Base-by-base conservation (phyloP, 1,140 invertebrate genomes). In the Trachelipus rathkii region DNA sequence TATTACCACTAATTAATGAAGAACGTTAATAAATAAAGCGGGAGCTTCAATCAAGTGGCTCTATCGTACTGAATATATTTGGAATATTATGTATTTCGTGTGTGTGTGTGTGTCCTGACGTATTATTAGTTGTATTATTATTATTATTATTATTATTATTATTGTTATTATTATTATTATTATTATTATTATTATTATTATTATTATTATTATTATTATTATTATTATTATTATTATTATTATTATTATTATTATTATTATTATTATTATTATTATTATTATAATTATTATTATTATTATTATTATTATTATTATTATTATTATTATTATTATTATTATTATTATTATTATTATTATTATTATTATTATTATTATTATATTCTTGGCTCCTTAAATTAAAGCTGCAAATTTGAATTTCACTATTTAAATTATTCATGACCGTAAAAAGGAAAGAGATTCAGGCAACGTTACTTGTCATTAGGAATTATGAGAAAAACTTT, bases 281-380 rank as follows among this genome's bases (percentile, higher is more conserved):
- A 68, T 44, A 23, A 80, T 73, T 77, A 76, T 72, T 67, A 73
- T 74, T 71, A 46, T 73, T 46, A 69, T 75, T 53, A 74, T 71
- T 74, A 79, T 68, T 45, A 79, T 70, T n/a, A 71, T 60, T 74
- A 72, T 43, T 78, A 75, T 50, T 21, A 44, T 46, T 11, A 71
- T 50, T 60, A 44, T 5, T 11, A 72, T 66, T 74, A 33, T 33
- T 33, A 33, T 33, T 33, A 33, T 33, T 33, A 33, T 33, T 33
- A 33, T 33, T 33, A 33, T 33, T 33, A 33, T 71, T 33, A 74
- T 44, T 60, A 78, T 43, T 21, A 75, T 43, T 19, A 79, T 67
- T 69, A 80, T 73, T 70, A 69, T 21, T 70, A 71, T 45, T 53
- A 79, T 21, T 71, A 10, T 67, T 15, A 67, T 67, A 9, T n/a